phyloP scores from a whole-genome alignment of 2,888 invertebrate species.

The Dasypogon diadema region DNA sequence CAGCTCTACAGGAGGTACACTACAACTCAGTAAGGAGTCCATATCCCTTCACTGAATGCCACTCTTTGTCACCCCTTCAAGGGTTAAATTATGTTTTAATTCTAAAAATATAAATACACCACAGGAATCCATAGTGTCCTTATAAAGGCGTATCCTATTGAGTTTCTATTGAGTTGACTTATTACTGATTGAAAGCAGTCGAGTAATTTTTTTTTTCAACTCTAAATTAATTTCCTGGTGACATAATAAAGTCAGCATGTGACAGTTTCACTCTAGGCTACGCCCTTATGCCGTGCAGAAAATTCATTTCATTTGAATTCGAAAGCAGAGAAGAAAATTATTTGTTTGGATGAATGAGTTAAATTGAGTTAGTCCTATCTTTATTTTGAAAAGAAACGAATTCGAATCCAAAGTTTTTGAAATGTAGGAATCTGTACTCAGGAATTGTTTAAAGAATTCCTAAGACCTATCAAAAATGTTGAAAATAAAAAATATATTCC shows the following conservation, averaged over 20 bases:
- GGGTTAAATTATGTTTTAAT: conserved; percentile 55
- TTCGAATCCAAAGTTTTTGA: too few species aligned
- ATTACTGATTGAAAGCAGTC: conserved; percentile 42
- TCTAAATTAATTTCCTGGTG: conserved; percentile 33
- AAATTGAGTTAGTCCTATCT: too few species aligned
- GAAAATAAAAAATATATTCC: too few species aligned
- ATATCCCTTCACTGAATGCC: conserved; percentile 38
- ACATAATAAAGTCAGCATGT: conserved; percentile 46
- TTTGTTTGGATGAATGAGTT: too few species aligned
- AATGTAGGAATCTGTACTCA: too few species aligned
- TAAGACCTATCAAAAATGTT: too few species aligned
- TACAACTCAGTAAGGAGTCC: conserved; percentile 5
- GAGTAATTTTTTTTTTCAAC: background rate
- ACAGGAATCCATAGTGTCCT: conserved; percentile 37
- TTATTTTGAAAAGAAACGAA: too few species aligned
- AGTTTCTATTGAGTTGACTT: conserved; percentile 44
- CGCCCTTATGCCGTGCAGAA: too few species aligned
- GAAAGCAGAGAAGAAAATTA: too few species aligned
- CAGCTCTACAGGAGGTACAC: conserved; percentile 3
- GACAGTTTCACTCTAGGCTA: conserved; percentile 19
- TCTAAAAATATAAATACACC: conserved; percentile 55
- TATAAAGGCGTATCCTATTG: background rate
- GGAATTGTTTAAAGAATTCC: too few species aligned
- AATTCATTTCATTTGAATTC: too few species aligned
- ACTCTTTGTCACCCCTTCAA: conserved; percentile 43